These are phyloP conservation scores for Clostera curtula DNA, from an alignment of 2,888 invertebrate genomes.

Conservation along the genomic window DNA sequence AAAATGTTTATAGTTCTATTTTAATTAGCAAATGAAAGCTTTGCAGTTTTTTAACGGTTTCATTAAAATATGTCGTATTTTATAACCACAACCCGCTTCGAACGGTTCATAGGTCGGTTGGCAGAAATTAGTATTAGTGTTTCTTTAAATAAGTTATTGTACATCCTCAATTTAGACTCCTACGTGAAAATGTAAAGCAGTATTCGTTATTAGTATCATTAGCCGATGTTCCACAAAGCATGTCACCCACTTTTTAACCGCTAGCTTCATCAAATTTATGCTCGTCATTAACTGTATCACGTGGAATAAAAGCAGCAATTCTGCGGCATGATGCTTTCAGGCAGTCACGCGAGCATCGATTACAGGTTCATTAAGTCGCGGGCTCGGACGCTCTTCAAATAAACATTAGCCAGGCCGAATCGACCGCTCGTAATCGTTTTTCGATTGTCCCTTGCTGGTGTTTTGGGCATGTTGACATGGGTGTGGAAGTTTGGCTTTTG, in stretches of 20 bases:
- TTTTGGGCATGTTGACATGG: conserved; percentile 32
- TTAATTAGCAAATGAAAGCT: too few relatives aligned
- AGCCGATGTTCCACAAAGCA: conserved; percentile 7
- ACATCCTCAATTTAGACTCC: too few relatives aligned
- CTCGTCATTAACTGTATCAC: conserved; percentile 16
- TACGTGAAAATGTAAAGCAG: too few relatives aligned
- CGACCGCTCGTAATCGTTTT: conserved; percentile 46
- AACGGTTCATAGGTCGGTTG: too few relatives aligned
- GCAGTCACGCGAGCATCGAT: conserved; percentile 48
- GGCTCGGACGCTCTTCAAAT: conserved; percentile 44
- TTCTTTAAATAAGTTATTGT: too few relatives aligned
- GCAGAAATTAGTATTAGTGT: too few relatives aligned
- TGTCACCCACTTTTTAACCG: conserved; percentile 11
- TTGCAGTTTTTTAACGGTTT: too few relatives aligned
- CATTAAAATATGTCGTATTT: too few relatives aligned
- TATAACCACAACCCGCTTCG: too few relatives aligned
- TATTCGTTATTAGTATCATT: conserved; percentile 4
- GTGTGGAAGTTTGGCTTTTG: conserved; percentile 10
- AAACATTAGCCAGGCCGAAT: conserved; percentile 45
- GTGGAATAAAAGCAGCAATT: conserved; percentile 18
- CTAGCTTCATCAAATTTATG: conserved; percentile 10
- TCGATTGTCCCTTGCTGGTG: conserved; percentile 40
- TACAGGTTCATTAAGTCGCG: conserved; percentile 37
- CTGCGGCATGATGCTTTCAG: conserved; percentile 26
- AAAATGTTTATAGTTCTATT: too few relatives aligned